Evolutionary conservation across 2,113 vertebrate species (phyloP).

Genomic region (Haemorhous mexicanus): DNA sequence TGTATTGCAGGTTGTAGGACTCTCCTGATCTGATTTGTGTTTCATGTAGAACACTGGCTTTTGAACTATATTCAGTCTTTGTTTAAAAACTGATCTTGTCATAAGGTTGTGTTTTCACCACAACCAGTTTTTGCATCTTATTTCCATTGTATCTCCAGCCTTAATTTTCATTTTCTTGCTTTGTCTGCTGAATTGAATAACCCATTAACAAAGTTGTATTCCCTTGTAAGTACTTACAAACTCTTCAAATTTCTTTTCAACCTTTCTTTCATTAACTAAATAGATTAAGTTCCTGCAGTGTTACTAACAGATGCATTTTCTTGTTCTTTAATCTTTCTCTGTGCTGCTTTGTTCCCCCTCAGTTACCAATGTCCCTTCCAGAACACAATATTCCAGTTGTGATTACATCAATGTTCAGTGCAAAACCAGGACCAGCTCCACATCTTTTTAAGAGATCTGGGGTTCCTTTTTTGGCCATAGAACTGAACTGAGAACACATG

Average conservation of each 20-base stretch:
- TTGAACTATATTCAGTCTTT: background rate
- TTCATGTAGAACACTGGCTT: background rate
- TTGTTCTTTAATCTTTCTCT: background rate
- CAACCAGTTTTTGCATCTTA: background rate
- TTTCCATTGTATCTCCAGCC: background rate
- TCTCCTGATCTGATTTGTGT: background rate
- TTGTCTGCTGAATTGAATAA: background rate
- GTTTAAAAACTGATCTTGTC: background rate
- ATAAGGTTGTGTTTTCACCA: background rate
- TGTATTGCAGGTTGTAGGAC: background rate
- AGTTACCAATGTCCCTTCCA: background rate
- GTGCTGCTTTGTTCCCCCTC: background rate
- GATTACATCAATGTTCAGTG: background rate
- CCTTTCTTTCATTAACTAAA: constrained; percentile 22
- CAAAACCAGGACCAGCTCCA: background rate
- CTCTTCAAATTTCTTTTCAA: background rate
- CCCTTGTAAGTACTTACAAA: background rate
- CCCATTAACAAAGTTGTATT: background rate
- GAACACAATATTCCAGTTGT: background rate
- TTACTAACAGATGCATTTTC: background rate
- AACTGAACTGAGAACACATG: background rate
- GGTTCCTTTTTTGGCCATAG: constrained; percentile 41
- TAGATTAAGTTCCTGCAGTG: background rate
- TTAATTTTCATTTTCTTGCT: background rate
- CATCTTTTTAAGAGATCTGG: background rate